Base-by-base conservation (phyloP, 64 coral and sea anemone species). In the Montipora capricornis region DNA sequence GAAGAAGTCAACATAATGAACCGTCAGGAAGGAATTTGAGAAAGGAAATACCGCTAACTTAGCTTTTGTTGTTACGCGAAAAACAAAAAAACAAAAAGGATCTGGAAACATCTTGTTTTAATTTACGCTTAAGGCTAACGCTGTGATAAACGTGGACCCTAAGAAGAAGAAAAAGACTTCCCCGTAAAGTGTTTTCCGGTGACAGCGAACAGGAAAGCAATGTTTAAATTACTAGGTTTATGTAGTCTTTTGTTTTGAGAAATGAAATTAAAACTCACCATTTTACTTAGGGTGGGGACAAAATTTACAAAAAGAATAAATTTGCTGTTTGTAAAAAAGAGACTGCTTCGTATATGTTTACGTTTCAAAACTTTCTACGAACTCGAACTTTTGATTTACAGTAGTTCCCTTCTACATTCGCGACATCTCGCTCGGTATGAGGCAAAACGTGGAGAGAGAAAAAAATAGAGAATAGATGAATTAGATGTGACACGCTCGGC, bases 241-340 rank as follows among this genome's bases (percentile, higher is more conserved):
- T n/a, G 71, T 71, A 10, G 52, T 55, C 47, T 86, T 71, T 86
- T 70, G 8, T 19, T 70, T 49, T 68, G 82, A 59, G 71, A 71
- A 86, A 68, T 86, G 66, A 67, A 86, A 86, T 86, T 71, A 66
- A 73, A 86, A 49, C 44, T 86, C 37, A 17, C 46, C 37, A 51
- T 46, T 49, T 47, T 29, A 49, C 82, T 70, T 86, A 44, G 47
- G 82, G 82, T 71, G 82, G 82, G 82, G 71, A 46, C 47, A 24
- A 71, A 86, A 86, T 86, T 86, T 86, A 86, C 82, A 86, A 70
- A 86, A 51, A 86, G 19, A 71, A 45, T 86, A 86, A 86, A 71
- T 86, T 73, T 4, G 82, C 45, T 86, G 62, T 12, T 85, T 70
- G 44, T 71, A 70, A 71, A 71, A 84, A 84, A 55, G 13, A 15